Conservation (phyloP, 2,888 invertebrate species). For the Corbicula japonica region DNA sequence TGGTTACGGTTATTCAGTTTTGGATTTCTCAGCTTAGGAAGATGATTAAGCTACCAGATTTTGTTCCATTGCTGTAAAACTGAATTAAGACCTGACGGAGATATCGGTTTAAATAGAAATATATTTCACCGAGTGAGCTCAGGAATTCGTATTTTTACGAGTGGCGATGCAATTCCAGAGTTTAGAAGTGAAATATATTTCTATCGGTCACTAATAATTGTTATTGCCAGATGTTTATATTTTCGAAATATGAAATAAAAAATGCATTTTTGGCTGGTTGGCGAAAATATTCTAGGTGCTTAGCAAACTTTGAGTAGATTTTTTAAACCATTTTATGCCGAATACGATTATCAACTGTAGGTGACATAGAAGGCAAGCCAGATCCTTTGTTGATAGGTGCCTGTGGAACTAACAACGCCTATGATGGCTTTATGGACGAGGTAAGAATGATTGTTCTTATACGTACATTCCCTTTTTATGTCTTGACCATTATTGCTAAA, state of each 20-base stretch:
- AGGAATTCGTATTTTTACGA: no score
- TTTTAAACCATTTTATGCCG: background rate
- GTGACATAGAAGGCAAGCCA: slow-evolving; percentile 57
- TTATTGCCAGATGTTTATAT: background rate
- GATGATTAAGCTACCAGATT: no score
- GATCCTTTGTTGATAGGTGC: slow-evolving; percentile 64
- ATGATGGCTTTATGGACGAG: slow-evolving; percentile 66
- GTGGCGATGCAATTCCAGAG: no score
- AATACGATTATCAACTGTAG: slow-evolving; percentile 27
- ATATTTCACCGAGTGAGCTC: no score
- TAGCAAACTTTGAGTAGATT: background rate
- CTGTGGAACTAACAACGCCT: slow-evolving; percentile 59
- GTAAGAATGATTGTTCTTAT: slow-evolving; percentile 37
- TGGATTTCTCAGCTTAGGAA: no score
- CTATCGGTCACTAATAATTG: no score
- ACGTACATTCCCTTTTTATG: background rate
- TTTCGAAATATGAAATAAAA: background rate
- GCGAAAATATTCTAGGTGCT: background rate
- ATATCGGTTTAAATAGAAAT: no score
- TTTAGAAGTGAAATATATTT: no score
- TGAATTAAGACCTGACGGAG: no score
- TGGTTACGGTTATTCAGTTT: no score
- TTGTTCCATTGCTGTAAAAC: no score
- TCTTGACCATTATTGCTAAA: background rate
- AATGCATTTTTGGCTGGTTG: background rate